phyloP scores from a whole-genome alignment of 1,140 invertebrate genomes.

The Phymastichus coffea region DNA sequence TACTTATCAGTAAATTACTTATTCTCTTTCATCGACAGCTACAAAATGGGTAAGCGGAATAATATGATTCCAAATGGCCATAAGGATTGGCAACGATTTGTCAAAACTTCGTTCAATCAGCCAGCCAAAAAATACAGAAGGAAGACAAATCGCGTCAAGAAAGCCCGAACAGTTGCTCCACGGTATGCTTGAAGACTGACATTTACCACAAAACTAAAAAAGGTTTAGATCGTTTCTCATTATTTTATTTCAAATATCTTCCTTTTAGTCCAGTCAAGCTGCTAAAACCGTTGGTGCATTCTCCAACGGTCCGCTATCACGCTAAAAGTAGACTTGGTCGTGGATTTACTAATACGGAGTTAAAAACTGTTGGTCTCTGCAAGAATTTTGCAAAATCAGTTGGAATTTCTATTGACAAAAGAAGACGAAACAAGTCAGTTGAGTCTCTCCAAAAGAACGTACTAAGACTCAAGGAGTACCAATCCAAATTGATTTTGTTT shows the following conservation, averaged over 20 bases:
- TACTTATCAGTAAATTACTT: constrained; percentile 3
- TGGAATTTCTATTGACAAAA: constrained; percentile 92
- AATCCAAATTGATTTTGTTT: constrained; percentile 94
- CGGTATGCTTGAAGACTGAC: constrained; percentile 61
- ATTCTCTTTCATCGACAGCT: constrained; percentile 15
- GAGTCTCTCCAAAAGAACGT: constrained; percentile 93
- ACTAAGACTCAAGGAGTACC: constrained; percentile 94
- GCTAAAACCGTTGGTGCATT: constrained; percentile 88
- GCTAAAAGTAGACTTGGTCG: constrained; percentile 88
- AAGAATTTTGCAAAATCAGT: constrained; percentile 85
- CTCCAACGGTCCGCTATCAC: constrained; percentile 90
- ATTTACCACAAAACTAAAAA: background rate
- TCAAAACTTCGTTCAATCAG: constrained; percentile 99
- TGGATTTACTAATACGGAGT: constrained; percentile 94
- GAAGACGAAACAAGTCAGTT: constrained; percentile 91
- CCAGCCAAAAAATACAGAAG: constrained; percentile 90
- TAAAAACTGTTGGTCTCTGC: constrained; percentile 86
- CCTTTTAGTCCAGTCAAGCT: constrained; percentile 43
- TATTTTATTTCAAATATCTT: constrained; percentile 10
- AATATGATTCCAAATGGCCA: constrained; percentile 99
- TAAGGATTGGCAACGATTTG: constrained; percentile 98
- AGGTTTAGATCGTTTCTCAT: background rate
- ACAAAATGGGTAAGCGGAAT: constrained; percentile 77
- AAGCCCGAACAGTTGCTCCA: constrained; percentile 88
- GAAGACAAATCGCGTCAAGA: constrained; percentile 82